These are phyloP conservation scores for Linurgus olivaceus DNA, from an alignment of 2,797 vertebrate genomes.

Conservation along the genomic window DNA sequence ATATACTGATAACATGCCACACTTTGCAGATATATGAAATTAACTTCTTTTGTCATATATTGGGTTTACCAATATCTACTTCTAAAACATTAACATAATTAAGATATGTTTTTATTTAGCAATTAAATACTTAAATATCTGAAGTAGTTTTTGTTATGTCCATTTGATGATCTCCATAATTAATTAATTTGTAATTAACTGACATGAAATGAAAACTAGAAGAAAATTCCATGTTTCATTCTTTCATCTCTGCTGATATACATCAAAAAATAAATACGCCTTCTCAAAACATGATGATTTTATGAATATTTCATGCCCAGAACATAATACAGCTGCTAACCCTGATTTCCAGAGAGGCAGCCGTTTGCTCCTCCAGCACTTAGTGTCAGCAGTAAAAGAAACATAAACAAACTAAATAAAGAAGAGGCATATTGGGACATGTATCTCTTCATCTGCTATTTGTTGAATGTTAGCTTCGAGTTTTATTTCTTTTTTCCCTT, in stretches of 20 bases:
- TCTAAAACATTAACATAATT: not conserved
- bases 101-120: not conserved
- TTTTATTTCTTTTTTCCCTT: slow-evolving; percentile 20
- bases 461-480: slow-evolving; percentile 1
- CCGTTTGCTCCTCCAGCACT: not conserved
- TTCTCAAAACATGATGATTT: not conserved
- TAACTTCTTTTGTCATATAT: not conserved
- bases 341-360: slow-evolving; percentile 38
- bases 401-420: slow-evolving; percentile 44
- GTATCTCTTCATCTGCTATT: slow-evolving; percentile 4
- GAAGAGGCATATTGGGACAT: not conserved
- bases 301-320: slow-evolving; percentile 45
- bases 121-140: not conserved
- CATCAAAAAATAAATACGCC: slow-evolving; percentile 30
- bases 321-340: not conserved
- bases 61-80: not conserved
- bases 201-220: not conserved
- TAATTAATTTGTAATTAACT: not conserved
- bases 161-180: not conserved
- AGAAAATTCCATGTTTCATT: not conserved
- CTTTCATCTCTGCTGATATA: not conserved
- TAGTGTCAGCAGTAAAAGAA: slow-evolving; percentile 36
- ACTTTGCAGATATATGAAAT: not conserved
- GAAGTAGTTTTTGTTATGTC: not conserved
- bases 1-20: not conserved